A percentile compares a stretch with the other conserved stretches of the same genome.
These are phyloP conservation scores for Leistus spinibarbis DNA, from an alignment of 2,888 invertebrate species.

Conservation along the genomic window DNA sequence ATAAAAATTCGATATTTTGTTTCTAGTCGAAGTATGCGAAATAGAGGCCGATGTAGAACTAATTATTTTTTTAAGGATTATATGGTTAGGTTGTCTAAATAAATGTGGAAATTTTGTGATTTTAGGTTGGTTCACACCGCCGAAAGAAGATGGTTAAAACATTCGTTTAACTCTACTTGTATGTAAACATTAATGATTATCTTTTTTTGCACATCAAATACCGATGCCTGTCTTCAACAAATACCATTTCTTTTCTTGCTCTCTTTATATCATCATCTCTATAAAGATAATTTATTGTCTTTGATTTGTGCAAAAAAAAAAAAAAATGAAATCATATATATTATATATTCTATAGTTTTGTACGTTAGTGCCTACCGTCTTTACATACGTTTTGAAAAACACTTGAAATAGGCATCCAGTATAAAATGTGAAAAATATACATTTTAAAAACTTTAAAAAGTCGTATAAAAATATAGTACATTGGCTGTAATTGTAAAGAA, in stretches of 20 bases:
- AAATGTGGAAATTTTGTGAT: constrained; percentile 44
- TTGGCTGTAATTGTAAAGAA: constrained; percentile 30
- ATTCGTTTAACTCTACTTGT: constrained; percentile 10
- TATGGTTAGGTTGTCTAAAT: neutral
- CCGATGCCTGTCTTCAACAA: constrained; percentile 43
- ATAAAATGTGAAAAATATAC: constrained; percentile 22
- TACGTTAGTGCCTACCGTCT: constrained; percentile 50
- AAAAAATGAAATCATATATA: constrained; percentile 40
- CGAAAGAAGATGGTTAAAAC: constrained; percentile 87
- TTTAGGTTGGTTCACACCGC: constrained; percentile 89
- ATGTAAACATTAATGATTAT: constrained; percentile 20
- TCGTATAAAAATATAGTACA: constrained; percentile 28
- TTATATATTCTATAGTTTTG: constrained; percentile 41
- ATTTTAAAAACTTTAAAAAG: constrained; percentile 19
- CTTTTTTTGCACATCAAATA: constrained; percentile 41
- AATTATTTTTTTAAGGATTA: neutral
- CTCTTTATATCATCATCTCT: constrained; percentile 26
- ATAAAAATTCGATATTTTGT: no score
- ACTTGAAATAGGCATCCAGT: constrained; percentile 20
- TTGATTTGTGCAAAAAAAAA: constrained; percentile 42
- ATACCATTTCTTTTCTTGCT: constrained; percentile 32
- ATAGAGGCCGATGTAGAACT: no score
- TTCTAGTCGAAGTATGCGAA: no score
- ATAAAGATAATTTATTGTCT: constrained; percentile 36
- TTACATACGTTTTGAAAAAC: constrained; percentile 16